A percentile compares a stretch with the other conserved stretches of the same genome.
These are phyloP conservation scores for Lymantria monacha DNA, from an alignment of 2,888 invertebrate species.

Conservation along the genomic window DNA sequence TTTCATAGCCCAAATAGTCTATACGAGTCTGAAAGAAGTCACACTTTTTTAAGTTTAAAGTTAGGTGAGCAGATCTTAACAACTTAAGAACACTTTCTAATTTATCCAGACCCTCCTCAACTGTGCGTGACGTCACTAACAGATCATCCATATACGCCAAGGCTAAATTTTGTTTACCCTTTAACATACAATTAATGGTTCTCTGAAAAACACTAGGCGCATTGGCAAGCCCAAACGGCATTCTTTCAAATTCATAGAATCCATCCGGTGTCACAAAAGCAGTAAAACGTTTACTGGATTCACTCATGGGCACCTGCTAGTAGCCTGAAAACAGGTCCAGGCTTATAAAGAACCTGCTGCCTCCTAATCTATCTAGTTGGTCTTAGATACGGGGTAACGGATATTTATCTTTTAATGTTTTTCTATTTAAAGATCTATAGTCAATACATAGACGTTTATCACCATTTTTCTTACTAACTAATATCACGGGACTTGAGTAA, in stretches of 20 bases:
- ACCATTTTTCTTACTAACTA: neutral
- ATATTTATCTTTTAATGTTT: neutral
- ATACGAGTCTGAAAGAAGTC: constrained; percentile 13
- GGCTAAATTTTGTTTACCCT: neutral
- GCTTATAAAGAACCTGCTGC: neutral
- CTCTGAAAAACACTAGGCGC: neutral
- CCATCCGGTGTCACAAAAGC: constrained; percentile 1
- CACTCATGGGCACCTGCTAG: neutral
- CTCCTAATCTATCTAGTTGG: neutral
- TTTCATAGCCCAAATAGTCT: constrained; percentile 8
- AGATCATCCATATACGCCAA: neutral
- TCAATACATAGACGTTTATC: neutral
- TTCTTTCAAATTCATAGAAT: neutral
- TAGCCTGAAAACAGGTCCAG: neutral
- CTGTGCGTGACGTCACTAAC: neutral
- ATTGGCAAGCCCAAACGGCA: constrained; percentile 1
- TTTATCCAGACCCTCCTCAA: constrained; percentile 2
- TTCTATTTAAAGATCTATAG: neutral
- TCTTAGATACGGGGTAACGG: neutral
- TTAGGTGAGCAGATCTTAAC: constrained; percentile 12
- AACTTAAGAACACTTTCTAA: constrained; percentile 4
- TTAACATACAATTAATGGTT: neutral
- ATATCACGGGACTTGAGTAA: neutral
- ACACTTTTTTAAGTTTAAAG: constrained; percentile 23
- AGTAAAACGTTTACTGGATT: neutral